Conservation (phyloP, 2,113 vertebrate species). For the Corythornis cristatus region DNA sequence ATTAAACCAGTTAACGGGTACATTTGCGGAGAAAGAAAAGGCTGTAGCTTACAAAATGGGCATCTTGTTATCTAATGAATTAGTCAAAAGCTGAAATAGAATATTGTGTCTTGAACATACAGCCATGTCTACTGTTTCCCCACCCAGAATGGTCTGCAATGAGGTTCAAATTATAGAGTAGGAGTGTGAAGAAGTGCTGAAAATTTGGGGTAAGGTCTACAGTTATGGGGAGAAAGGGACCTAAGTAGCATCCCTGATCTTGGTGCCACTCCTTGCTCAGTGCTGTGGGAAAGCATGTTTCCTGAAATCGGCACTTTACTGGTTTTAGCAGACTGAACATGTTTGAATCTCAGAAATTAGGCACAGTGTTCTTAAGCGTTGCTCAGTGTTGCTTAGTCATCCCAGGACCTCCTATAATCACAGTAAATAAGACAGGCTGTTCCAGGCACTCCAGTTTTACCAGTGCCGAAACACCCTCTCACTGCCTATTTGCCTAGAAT, state of each 20-base stretch:
- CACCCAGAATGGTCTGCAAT: neutral
- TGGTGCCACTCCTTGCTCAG: neutral
- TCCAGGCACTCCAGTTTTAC: neutral
- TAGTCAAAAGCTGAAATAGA: neutral
- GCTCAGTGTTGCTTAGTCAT: neutral
- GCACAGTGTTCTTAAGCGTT: neutral
- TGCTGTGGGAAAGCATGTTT: neutral
- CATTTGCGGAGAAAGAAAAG: neutral
- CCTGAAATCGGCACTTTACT: neutral
- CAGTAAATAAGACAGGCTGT: neutral
- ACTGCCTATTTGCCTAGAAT: neutral
- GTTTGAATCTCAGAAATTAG: neutral
- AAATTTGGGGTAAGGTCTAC: neutral
- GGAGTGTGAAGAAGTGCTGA: neutral
- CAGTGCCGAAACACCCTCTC: neutral
- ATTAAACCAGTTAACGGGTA: neutral
- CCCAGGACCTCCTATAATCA: neutral
- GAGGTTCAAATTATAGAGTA: neutral
- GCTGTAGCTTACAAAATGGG: neutral
- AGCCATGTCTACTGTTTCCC: rapidly evolving
- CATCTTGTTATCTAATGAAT: neutral
- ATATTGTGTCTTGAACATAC: neutral
- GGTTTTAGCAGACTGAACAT: neutral
- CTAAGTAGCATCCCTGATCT: neutral
- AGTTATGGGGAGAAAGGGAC: neutral